Evolutionary conservation across 2,113 vertebrate species (phyloP).

Genomic region (Semnopithecus entellus): DNA sequence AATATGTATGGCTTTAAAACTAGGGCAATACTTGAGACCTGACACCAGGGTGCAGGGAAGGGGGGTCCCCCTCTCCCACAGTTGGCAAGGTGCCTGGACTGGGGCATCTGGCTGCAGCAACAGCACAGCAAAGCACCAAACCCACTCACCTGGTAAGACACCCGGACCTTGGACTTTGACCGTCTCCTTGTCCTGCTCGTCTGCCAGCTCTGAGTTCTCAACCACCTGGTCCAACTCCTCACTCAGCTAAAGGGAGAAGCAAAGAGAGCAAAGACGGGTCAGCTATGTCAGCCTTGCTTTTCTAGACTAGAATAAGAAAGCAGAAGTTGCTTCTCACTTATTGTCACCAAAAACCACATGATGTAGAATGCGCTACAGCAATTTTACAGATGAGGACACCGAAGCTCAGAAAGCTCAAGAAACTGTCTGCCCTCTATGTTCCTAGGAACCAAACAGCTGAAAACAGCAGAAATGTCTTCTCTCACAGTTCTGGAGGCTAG

Average conservation of each 20-base stretch:
- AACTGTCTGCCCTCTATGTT: not conserved
- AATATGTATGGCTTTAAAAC: slow-evolving; percentile 40
- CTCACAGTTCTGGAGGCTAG: not conserved
- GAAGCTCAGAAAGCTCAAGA: not conserved
- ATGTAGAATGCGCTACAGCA: not conserved
- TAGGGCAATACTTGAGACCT: not conserved
- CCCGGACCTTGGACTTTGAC: slow-evolving; percentile 77
- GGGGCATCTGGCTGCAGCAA: not conserved
- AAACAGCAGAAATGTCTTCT: not conserved
- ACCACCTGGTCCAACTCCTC: slow-evolving; percentile 84
- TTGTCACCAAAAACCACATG: not conserved
- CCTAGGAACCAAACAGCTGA: not conserved
- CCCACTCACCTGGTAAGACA: slow-evolving; percentile 86
- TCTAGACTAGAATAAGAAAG: not conserved
- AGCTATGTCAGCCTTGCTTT: not conserved
- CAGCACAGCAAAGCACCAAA: not conserved
- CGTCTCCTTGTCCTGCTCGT: slow-evolving; percentile 80
- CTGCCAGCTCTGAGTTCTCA: slow-evolving; percentile 75
- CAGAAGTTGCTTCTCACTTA: slow-evolving; percentile 27
- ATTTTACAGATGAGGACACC: not conserved
- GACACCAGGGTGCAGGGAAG: not conserved
- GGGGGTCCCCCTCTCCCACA: not conserved
- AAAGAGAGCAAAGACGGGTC: not conserved
- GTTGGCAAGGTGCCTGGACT: not conserved
- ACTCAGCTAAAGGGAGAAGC: slow-evolving; percentile 87